These are phyloP conservation scores for Palythoa heliodiscus DNA, from an alignment of 92 coral and sea anemone species.

Conservation along the genomic window DNA sequence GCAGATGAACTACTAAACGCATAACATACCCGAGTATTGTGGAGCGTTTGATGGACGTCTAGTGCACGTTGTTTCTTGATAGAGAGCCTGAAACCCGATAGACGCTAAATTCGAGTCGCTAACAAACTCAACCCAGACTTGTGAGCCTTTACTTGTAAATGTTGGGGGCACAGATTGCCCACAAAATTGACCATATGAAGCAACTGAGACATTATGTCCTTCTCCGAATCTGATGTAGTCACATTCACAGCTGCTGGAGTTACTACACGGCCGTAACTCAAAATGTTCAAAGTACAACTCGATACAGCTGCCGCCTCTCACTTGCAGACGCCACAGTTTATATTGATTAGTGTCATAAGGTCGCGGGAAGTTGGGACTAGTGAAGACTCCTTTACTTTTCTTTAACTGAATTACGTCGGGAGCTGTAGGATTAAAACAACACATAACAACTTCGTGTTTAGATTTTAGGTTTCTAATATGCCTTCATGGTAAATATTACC, in stretches of 20 bases:
- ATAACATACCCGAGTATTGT: not conserved
- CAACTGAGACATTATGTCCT: conserved; percentile 20
- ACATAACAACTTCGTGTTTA: no score
- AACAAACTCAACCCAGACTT: conserved; percentile 27
- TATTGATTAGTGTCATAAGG: not conserved
- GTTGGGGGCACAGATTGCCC: not conserved
- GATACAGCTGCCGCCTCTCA: conserved; percentile 20
- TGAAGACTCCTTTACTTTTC: conserved; percentile 10
- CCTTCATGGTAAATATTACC: no score
- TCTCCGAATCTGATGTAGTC: conserved; percentile 38
- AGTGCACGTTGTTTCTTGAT: conserved; percentile 6
- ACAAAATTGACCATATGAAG: conserved; percentile 23
- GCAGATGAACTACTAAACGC: not conserved
- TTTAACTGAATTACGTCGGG: conserved; percentile 15
- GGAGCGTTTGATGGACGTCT: not conserved
- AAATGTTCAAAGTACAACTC: conserved; percentile 12
- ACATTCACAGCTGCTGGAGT: conserved; percentile 12
- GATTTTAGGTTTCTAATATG: no score
- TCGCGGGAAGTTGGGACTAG: conserved; percentile 39
- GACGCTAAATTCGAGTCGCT: conserved; percentile 22
- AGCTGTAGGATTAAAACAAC: conserved; percentile 3
- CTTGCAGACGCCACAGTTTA: conserved; percentile 36
- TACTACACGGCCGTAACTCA: not conserved
- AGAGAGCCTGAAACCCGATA: conserved; percentile 30
- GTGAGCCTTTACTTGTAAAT: conserved; percentile 3